These are phyloP conservation scores for Haemorhous mexicanus DNA, from an alignment of 2,113 vertebrate genomes.

Conservation along the genomic window DNA sequence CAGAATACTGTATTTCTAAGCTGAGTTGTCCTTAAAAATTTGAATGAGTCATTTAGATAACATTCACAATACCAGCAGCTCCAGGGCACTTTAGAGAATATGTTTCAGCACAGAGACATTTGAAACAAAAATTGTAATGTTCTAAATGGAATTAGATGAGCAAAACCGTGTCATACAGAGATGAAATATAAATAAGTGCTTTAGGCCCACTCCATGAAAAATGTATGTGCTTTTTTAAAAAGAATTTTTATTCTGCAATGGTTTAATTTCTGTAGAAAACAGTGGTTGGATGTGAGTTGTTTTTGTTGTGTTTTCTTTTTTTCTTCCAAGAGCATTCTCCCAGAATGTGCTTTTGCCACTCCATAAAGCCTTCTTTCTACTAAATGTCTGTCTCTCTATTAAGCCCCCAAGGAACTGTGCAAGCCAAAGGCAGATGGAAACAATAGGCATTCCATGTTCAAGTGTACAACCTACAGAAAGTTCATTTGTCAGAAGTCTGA, in stretches of 20 bases:
- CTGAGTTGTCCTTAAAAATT: slow-evolving; percentile 47
- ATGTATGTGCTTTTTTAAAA: slow-evolving; percentile 40
- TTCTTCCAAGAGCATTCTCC: not conserved
- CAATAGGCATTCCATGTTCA: slow-evolving; percentile 47
- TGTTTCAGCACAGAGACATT: slow-evolving; percentile 17
- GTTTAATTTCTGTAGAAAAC: slow-evolving; percentile 20
- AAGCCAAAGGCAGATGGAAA: slow-evolving; percentile 61
- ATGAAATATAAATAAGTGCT: slow-evolving; percentile 72
- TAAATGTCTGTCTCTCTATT: slow-evolving; percentile 27
- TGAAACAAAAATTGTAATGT: slow-evolving; percentile 60
- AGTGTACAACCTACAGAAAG: slow-evolving; percentile 36
- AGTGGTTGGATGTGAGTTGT: not conserved
- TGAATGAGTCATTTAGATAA: slow-evolving; percentile 48
- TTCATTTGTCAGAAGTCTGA: slow-evolving; percentile 61
- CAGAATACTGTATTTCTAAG: not conserved
- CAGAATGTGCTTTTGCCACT: slow-evolving; percentile 46
- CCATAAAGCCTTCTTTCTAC: slow-evolving; percentile 41
- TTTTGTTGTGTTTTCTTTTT: not conserved
- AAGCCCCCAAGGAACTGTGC: slow-evolving; percentile 43
- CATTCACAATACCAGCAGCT: slow-evolving; percentile 50
- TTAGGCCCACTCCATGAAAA: slow-evolving; percentile 64
- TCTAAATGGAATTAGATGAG: slow-evolving; percentile 67
- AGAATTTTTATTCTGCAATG: slow-evolving; percentile 12
- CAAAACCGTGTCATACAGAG: slow-evolving; percentile 43
- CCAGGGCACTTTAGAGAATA: slow-evolving; percentile 48